Base-by-base conservation (phyloP, 2,113 vertebrate genomes). In the Esox niger region DNA sequence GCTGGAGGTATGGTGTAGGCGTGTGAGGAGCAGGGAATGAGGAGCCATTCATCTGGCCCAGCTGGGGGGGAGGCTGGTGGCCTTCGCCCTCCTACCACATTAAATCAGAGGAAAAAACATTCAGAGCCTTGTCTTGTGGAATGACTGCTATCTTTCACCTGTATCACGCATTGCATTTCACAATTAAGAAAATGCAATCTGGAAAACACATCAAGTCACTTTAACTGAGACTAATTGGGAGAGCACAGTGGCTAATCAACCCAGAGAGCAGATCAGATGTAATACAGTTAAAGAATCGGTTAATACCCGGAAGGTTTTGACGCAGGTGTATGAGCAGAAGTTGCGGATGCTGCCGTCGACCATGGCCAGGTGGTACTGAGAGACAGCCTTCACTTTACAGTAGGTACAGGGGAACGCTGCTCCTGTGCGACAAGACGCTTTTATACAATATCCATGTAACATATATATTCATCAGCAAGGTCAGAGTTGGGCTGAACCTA, bases 331-430 rank as follows among this genome's bases (percentile, higher is more conserved):
- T 80, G 94, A 95, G 89, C 97, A 99, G 87, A 99, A 99, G 85
- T 98, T 99, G 15, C 96, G 94, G 72, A 99, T 98, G 81, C 94
- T 96, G 73, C 97, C 96, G 52, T 99, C 97, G 68, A 95, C 94
- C 94, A 97, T 98, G 68, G 96, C 95, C 85, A 99, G 87, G 79
- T 99, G 96, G 87, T 96, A 99, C 88, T 99, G 96, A 83, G 96
- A 96, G 80, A 95, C 90, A 25, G 94, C 92, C 31, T 91, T 87
- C 46, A 90, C 92, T 83, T 94, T 95, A 87, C 97, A 99, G 84
- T 91, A 92, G 83, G 93, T 94, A 87, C 97, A 99, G 25, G 96
- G 96, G 79, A 99, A 95, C 70, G 94, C 88, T 71, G 94, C 86
- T 61, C 32, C 59, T 61, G 59, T 33, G 32, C 31, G 8, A n/a